Evolutionary conservation across 1,140 invertebrate genomes (phyloP).

Genomic region (Micrasema minimum): DNA sequence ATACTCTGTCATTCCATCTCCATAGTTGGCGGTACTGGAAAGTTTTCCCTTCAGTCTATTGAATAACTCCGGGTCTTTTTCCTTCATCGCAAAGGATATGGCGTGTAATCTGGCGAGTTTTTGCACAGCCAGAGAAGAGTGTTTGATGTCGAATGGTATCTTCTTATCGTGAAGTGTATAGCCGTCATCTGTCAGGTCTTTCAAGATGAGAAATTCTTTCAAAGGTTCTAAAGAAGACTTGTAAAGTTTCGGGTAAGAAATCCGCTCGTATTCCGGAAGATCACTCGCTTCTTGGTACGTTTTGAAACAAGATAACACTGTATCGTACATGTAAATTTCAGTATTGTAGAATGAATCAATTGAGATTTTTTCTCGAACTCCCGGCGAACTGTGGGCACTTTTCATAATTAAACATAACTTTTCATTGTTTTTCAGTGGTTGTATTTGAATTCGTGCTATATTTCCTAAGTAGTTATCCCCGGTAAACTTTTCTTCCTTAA

Average conservation of each 20-base stretch:
- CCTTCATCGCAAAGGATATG: conserved; percentile 49
- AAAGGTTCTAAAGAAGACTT: conserved; percentile 55
- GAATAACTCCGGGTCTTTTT: conserved; percentile 18
- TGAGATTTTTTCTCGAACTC: neutral
- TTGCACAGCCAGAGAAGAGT: conserved; percentile 63
- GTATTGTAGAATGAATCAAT: neutral
- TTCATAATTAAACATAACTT: conserved; percentile 26
- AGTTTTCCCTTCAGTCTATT: conserved; percentile 3
- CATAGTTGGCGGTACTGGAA: conserved; percentile 1
- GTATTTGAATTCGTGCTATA: conserved; percentile 4
- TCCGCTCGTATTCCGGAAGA: neutral
- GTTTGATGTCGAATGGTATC: conserved; percentile 63
- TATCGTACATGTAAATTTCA: conserved; percentile 2
- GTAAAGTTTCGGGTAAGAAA: conserved; percentile 18
- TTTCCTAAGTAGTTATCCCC: conserved; percentile 12
- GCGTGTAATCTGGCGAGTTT: conserved; percentile 69
- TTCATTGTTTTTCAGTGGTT: neutral
- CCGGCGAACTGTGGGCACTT: neutral
- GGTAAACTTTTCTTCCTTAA: conserved; percentile 19
- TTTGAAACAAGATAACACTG: neutral
- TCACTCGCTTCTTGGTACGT: conserved; percentile 4
- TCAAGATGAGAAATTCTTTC: conserved; percentile 62
- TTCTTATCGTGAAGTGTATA: conserved; percentile 67
- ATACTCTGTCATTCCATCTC: neutral
- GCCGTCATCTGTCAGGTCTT: conserved; percentile 64